Conservation (phyloP, 92 coral and sea anemone species). For the Porites lobata region DNA sequence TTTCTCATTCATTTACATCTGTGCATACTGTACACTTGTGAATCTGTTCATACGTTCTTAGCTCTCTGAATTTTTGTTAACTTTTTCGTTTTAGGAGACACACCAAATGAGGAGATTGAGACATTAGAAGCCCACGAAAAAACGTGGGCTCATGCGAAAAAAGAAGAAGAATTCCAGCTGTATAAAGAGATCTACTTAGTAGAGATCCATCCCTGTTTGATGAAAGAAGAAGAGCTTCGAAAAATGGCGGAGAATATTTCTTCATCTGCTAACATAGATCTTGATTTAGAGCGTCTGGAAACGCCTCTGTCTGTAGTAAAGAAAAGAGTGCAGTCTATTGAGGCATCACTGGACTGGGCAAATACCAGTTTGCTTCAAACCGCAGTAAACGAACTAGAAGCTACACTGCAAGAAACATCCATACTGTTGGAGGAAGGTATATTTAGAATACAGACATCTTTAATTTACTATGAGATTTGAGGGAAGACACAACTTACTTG, state of each 20-base stretch:
- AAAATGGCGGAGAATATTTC: slow-evolving; percentile 4
- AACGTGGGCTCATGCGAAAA: slow-evolving; percentile 22
- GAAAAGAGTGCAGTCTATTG: slow-evolving; percentile 1
- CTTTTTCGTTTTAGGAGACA: not conserved
- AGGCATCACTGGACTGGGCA: slow-evolving; percentile 28
- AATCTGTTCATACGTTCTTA: not conserved
- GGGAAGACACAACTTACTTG: too few relatives aligned
- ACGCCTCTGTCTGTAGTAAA: not conserved
- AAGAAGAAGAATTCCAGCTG: slow-evolving; percentile 37
- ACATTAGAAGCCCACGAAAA: slow-evolving; percentile 12
- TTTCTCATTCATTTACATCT: too few relatives aligned
- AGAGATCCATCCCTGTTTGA: slow-evolving; percentile 31
- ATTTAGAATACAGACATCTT: not conserved
- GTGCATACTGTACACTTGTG: too few relatives aligned
- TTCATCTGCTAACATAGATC: not conserved
- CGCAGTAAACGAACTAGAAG: not conserved
- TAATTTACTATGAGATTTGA: too few relatives aligned
- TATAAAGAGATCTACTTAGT: slow-evolving; percentile 40
- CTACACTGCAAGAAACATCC: not conserved
- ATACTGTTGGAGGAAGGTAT: slow-evolving; percentile 40
- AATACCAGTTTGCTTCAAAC: slow-evolving; percentile 1
- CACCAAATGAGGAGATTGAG: not conserved
- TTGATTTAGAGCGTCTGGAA: slow-evolving; percentile 37
- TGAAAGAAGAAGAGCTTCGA: slow-evolving; percentile 12
- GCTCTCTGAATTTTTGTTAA: too few relatives aligned